A percentile compares a stretch with the other conserved stretches of the same genome.
Conservation (phyloP, 2,888 invertebrate genomes). For the Subacronicta megacephala region DNA sequence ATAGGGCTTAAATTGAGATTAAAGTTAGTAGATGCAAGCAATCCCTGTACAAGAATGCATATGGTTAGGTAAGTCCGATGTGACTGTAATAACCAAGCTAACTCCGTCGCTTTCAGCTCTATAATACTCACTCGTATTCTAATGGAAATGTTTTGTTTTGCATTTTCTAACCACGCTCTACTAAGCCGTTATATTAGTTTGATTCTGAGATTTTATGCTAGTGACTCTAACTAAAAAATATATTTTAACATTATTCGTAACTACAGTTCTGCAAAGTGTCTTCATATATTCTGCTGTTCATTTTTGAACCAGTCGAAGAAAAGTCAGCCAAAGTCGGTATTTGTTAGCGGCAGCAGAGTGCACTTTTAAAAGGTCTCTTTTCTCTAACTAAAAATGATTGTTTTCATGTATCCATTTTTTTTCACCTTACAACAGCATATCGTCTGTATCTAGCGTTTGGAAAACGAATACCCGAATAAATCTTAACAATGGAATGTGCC, state of each 20-base stretch:
- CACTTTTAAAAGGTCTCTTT: background rate
- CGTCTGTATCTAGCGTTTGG: no score
- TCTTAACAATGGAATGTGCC: no score
- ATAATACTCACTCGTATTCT: constrained; percentile 49
- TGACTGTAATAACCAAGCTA: constrained; percentile 28
- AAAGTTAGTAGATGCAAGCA: constrained; percentile 19
- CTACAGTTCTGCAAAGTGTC: constrained; percentile 13
- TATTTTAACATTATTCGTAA: constrained; percentile 27
- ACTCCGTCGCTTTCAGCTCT: constrained; percentile 35
- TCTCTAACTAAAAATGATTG: no score
- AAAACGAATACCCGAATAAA: no score
- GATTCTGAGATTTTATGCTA: constrained; percentile 15
- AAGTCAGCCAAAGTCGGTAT: no score
- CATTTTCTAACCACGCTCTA: constrained; percentile 41
- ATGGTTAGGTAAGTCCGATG: constrained; percentile 24
- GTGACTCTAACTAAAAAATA: background rate
- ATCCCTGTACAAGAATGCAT: constrained; percentile 18
- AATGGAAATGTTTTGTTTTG: constrained; percentile 66
- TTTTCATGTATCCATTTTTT: no score
- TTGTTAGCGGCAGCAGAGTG: no score
- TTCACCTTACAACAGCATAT: no score
- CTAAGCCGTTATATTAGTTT: constrained; percentile 19
- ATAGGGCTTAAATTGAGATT: constrained; percentile 43
- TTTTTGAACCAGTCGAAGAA: constrained; percentile 9
- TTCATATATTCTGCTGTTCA: constrained; percentile 25